Evolutionary conservation across 2,888 invertebrate species (phyloP).

Genomic region (Scaptomyza cyrtandrae): DNA sequence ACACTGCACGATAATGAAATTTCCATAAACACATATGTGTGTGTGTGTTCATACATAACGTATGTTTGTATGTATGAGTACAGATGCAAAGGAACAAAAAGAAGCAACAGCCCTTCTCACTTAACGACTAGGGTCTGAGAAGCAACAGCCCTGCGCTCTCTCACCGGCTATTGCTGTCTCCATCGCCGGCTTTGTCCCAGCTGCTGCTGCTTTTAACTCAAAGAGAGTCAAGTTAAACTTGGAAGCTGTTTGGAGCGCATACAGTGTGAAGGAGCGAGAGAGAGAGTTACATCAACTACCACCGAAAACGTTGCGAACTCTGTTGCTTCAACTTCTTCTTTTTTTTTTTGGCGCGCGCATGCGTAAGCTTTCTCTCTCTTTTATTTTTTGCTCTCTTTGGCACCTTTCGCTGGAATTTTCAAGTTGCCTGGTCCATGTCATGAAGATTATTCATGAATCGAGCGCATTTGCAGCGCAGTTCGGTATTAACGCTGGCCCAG

Average conservation of each 20-base stretch:
- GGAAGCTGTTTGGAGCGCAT: constrained; percentile 55
- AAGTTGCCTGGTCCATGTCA: constrained; percentile 47
- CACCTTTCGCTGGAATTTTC: constrained; percentile 49
- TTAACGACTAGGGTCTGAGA: constrained; percentile 50
- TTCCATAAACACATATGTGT: constrained; percentile 9
- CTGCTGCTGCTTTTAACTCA: constrained; percentile 48
- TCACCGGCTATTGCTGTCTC: constrained; percentile 42
- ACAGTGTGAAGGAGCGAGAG: constrained; percentile 32
- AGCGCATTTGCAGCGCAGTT: constrained; percentile 58
- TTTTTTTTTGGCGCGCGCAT: constrained; percentile 73
- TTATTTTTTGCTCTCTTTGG: constrained; percentile 25
- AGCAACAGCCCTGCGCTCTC: constrained; percentile 58
- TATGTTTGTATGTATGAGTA: constrained; percentile 1
- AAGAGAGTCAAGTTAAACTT: constrained; percentile 55
- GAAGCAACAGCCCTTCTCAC: constrained; percentile 72
- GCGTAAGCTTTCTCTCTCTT: constrained; percentile 56
- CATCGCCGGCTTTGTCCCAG: constrained; percentile 43
- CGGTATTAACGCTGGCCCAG: constrained; percentile 61
- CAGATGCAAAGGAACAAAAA: constrained; percentile 48
- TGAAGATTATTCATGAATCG: constrained; percentile 54
- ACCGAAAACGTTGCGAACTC: constrained; percentile 45
- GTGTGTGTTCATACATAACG: not conserved
- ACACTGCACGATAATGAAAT: constrained; percentile 35
- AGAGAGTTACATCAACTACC: constrained; percentile 49
- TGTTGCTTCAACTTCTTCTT: constrained; percentile 41